Base-by-base conservation (phyloP, 2,113 vertebrate species). In the Euleptes europaea region DNA sequence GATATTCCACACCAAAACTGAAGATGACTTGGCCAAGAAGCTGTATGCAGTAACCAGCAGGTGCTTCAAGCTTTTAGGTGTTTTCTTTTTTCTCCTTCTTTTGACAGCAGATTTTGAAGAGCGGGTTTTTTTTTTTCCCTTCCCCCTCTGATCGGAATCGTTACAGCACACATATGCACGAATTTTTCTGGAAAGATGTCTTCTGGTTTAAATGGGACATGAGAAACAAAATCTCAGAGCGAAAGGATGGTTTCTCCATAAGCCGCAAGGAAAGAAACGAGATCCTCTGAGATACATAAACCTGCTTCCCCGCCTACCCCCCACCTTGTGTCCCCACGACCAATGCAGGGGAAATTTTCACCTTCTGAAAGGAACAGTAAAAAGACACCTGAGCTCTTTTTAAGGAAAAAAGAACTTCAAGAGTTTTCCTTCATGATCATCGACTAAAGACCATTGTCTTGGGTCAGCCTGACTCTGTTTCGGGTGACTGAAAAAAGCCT, bases 11-110 rank as follows among this genome's bases (percentile, higher is more conserved):
- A 47, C 12, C 15, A 23, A 70, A 63, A 70, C 1, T 40, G 40
- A 12, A 44, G 40, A 3, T 11, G 71, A 12, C 71, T 73, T 73
- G 76, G 77, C 67, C 88, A 90, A 51, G 88, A 78, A 84, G 67
- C 28, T 84, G 47, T 21, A 1, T 0, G 4, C 1, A 49, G 80
- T 80, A 76, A 31, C n/a, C 54, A 87, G 12, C 74, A 78, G 9
- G 5, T 42, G 38, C 0, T 63, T 78, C 78, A 67, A 40, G 35
- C 33, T 15, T 38, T 71, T 65, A 28, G 8, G 21, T n/a, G n/a
- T n/a, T n/a, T n/a, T n/a, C n/a, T n/a, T n/a, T n/a, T n/a, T n/a
- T n/a, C n/a, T 69, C n/a, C 51, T 7, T 6, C 0, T 21, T 13
- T 3, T 65, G 81, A 9, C 67, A 7, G 31, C 4, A 51, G 80